Evolutionary conservation across 2,888 invertebrate species (phyloP).

Genomic region (Dicyrtomina minuta): DNA sequence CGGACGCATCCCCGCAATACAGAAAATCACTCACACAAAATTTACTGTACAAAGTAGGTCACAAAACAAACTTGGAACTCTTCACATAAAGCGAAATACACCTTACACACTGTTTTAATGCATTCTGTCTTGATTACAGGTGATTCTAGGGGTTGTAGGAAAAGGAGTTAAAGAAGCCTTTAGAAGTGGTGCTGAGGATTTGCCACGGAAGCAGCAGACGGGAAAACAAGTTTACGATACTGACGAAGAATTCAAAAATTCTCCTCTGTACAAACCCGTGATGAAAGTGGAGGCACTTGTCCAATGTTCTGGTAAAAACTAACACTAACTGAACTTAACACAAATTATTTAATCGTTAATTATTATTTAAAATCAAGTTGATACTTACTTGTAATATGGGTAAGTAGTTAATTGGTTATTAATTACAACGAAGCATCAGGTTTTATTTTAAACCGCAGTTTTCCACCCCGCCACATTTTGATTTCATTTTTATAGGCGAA

Average conservation of each 20-base stretch:
- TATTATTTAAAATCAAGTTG: too few relatives aligned
- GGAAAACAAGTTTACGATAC: constrained; percentile 72
- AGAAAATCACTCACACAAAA: constrained; percentile 70
- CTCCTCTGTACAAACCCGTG: constrained; percentile 74
- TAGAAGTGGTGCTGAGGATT: constrained; percentile 63
- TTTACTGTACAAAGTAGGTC: constrained; percentile 78
- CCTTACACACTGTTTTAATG: background rate
- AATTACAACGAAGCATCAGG: too few relatives aligned
- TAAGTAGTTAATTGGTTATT: too few relatives aligned
- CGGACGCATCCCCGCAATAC: constrained; percentile 70
- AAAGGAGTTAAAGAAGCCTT: background rate
- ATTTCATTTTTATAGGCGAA: constrained; percentile 63
- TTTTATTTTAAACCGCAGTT: too few relatives aligned
- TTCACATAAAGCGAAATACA: too few relatives aligned
- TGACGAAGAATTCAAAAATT: constrained; percentile 62
- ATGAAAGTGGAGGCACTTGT: constrained; percentile 70
- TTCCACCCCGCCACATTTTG: too few relatives aligned
- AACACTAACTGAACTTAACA: too few relatives aligned
- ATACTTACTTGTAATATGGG: too few relatives aligned
- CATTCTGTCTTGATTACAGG: background rate
- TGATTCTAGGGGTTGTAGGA: background rate
- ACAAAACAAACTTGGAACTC: too few relatives aligned
- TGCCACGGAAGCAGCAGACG: constrained; percentile 67
- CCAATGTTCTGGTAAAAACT: constrained; percentile 63
- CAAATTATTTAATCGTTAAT: too few relatives aligned